Percentiles rank a stretch among this genome's conserved stretches.
Conservation (phyloP, 2,113 vertebrate genomes). For the Proterorhinus semilunaris region DNA sequence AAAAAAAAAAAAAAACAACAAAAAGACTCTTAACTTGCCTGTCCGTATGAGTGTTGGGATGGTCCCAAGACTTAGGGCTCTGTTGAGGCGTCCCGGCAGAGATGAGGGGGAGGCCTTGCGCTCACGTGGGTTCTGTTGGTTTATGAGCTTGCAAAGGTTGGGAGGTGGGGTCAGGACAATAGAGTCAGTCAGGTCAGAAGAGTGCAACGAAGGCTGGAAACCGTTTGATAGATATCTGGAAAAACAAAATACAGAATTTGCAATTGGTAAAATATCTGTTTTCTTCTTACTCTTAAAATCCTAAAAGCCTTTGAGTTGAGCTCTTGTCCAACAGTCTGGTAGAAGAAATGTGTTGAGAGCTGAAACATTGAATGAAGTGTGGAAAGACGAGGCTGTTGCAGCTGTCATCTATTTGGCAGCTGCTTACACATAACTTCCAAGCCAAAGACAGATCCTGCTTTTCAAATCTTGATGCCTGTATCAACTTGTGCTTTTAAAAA, state of each 20-base stretch:
- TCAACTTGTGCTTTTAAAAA: not conserved
- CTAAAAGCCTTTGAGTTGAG: too few relatives aligned
- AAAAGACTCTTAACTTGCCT: conserved; percentile 76
- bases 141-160: conserved; percentile 82
- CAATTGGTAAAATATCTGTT: not conserved
- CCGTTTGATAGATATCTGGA: conserved; percentile 85
- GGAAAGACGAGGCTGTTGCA: conserved; percentile 13
- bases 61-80: conserved; percentile 89
- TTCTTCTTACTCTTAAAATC: not conserved
- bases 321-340: too few relatives aligned
- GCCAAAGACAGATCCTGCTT: not conserved
- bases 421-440: conserved; percentile 8
- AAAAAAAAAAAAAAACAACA: too few relatives aligned
- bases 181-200: conserved; percentile 53
- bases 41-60: conserved; percentile 85
- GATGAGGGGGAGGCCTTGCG: conserved; percentile 84
- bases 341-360: not conserved
- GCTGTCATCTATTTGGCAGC: conserved; percentile 29
- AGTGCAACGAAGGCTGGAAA: conserved; percentile 62
- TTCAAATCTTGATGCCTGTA: not conserved
- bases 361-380: not conserved
- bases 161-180: conserved; percentile 86
- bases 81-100: conserved; percentile 86
- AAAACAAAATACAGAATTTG: conserved; percentile 58
- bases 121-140: conserved; percentile 72